phyloP scores from a whole-genome alignment of 2,113 vertebrate genomes.

The Ascaphus truei region DNA sequence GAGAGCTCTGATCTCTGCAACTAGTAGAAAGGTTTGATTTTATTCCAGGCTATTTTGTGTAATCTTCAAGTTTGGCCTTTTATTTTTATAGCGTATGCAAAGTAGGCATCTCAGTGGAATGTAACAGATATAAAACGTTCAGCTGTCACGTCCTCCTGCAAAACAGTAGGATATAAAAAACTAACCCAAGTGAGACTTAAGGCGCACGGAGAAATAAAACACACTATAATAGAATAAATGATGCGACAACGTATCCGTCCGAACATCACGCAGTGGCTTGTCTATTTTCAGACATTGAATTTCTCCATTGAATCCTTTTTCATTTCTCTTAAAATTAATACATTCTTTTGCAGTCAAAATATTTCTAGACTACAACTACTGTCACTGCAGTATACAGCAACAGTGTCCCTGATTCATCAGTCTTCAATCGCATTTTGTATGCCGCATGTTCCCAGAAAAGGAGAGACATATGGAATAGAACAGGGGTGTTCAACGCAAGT shows the following conservation, averaged over 20 bases:
- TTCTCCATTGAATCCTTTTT: conserved; percentile 49
- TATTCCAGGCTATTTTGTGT: conserved; percentile 32
- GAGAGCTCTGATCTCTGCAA: not conserved
- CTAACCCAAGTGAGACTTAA: conserved; percentile 42
- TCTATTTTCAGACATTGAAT: conserved; percentile 44
- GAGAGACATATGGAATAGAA: too few relatives aligned
- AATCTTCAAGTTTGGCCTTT: conserved; percentile 43
- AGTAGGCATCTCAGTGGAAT: conserved; percentile 31
- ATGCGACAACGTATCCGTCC: conserved; percentile 48
- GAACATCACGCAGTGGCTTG: conserved; percentile 45
- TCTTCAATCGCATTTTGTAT: too few relatives aligned
- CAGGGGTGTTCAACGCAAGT: too few relatives aligned
- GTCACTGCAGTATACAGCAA: conserved; percentile 61
- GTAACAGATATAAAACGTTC: conserved; percentile 34
- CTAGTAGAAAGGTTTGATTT: not conserved
- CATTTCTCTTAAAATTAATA: conserved; percentile 57
- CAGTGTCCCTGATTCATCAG: too few relatives aligned
- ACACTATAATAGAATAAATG: conserved; percentile 42
- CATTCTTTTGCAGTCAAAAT: conserved; percentile 51
- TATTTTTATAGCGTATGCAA: conserved; percentile 17
- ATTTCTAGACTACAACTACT: conserved; percentile 55
- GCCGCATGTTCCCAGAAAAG: too few relatives aligned
- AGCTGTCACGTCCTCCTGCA: conserved; percentile 38
- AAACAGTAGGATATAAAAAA: conserved; percentile 48
- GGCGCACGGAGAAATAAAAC: conserved; percentile 9